Conservation (phyloP, 2,113 vertebrate species). For the Oncorhynchus kisutch region DNA sequence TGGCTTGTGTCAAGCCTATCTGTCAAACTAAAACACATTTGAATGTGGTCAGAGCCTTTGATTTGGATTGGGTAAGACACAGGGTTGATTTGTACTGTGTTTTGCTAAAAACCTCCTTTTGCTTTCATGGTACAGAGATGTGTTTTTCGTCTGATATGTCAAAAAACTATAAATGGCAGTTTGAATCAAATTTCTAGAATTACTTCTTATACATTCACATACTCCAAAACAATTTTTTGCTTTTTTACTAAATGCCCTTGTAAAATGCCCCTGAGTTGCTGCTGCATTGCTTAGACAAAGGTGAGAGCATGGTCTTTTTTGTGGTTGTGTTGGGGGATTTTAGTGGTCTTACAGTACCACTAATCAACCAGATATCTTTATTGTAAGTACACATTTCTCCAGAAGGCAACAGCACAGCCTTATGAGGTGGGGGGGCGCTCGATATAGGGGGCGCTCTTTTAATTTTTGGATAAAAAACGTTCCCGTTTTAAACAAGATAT, state of each 20-base stretch:
- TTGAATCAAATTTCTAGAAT: slow-evolving; percentile 22
- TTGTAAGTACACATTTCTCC: slow-evolving; percentile 54
- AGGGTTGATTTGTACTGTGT: neutral
- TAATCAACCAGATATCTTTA: slow-evolving; percentile 48
- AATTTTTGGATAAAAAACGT: no score
- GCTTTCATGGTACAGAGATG: slow-evolving; percentile 46
- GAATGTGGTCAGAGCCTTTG: slow-evolving; percentile 64
- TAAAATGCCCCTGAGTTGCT: slow-evolving; percentile 66
- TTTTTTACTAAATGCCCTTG: no score
- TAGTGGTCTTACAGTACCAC: slow-evolving; percentile 36
- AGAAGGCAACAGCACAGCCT: slow-evolving; percentile 34
- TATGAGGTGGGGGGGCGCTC: slow-evolving; percentile 10
- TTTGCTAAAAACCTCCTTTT: no score
- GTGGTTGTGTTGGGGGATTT: slow-evolving; percentile 7
- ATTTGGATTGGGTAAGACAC: slow-evolving; percentile 70
- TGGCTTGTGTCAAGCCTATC: slow-evolving; percentile 82
- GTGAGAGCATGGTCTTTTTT: no score
- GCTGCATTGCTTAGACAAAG: slow-evolving; percentile 43
- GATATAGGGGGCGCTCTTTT: no score
- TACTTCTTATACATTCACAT: slow-evolving; percentile 1
- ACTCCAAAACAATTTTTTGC: slow-evolving; percentile 49
- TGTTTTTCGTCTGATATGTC: slow-evolving; percentile 61
- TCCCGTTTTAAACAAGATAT: no score
- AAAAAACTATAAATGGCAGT: slow-evolving; percentile 49
- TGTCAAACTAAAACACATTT: slow-evolving; percentile 73